phyloP scores from a whole-genome alignment of 2,888 invertebrate genomes.

The Ectropis crepuscularia region DNA sequence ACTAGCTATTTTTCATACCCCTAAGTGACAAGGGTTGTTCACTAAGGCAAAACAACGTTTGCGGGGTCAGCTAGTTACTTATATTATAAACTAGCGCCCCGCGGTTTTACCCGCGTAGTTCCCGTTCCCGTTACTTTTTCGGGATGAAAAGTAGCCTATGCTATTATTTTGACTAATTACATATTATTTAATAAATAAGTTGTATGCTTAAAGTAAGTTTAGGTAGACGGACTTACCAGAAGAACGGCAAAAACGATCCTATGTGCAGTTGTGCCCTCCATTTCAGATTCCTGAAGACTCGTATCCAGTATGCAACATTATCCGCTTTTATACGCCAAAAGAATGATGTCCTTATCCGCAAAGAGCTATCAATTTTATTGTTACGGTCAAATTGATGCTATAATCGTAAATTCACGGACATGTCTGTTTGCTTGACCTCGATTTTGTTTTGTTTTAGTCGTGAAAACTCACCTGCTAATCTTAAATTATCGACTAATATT shows the following conservation, averaged over 20 bases:
- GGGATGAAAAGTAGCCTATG: too few species aligned
- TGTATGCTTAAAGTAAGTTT: too few species aligned
- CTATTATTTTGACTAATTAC: too few species aligned
- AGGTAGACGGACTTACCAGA: neutral
- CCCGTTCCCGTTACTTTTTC: too few species aligned
- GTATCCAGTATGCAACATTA: neutral
- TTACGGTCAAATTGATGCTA: conserved; percentile 10
- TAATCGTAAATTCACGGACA: conserved; percentile 8
- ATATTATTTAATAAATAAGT: too few species aligned
- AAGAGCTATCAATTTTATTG: conserved; percentile 5
- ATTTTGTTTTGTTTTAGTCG: neutral
- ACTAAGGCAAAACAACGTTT: too few species aligned
- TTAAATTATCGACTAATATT: too few species aligned
- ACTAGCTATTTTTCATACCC: too few species aligned
- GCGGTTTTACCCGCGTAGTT: too few species aligned
- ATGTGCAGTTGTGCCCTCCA: conserved; percentile 4
- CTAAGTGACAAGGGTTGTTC: too few species aligned
- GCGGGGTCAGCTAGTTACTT: too few species aligned
- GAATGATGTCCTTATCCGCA: neutral
- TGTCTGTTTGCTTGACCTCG: conserved; percentile 6
- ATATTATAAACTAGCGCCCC: too few species aligned
- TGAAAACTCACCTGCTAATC: neutral
- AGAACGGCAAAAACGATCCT: conserved; percentile 1
- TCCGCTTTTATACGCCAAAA: neutral
- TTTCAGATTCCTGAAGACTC: conserved; percentile 1